phyloP scores from a whole-genome alignment of 2,113 vertebrate genomes.

The Pan troglodytes region NHGRI_mPanTro3-v2.1_pri NC_072404.2:89896001-89896500 shows the following conservation, averaged over 20 bases:
- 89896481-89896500: background rate
- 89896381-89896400: background rate
- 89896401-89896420: background rate
- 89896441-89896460: background rate
- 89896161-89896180: slow-evolving; percentile 4
- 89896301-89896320: background rate
- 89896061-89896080: slow-evolving; percentile 66
- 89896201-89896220: slow-evolving; percentile 43
- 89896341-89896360: background rate
- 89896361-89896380: background rate
- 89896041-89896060: slow-evolving; percentile 64
- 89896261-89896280: slow-evolving; percentile 50
- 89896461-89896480: background rate
- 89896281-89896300: slow-evolving; percentile 1
- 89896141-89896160: slow-evolving; percentile 14
- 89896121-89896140: background rate
- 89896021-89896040: slow-evolving; percentile 67
- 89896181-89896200: slow-evolving; percentile 66
- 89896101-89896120: slow-evolving; percentile 24
- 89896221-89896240: slow-evolving; percentile 50
- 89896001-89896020: slow-evolving; percentile 55
- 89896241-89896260: slow-evolving; percentile 10
- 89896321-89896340: background rate
- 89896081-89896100: background rate
- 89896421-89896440: background rate